A percentile compares a stretch with the other conserved stretches of the same genome.
These are phyloP conservation scores for Syngnathus scovelli DNA, from an alignment of 2,113 vertebrate species.

Conservation along the genomic window DNA sequence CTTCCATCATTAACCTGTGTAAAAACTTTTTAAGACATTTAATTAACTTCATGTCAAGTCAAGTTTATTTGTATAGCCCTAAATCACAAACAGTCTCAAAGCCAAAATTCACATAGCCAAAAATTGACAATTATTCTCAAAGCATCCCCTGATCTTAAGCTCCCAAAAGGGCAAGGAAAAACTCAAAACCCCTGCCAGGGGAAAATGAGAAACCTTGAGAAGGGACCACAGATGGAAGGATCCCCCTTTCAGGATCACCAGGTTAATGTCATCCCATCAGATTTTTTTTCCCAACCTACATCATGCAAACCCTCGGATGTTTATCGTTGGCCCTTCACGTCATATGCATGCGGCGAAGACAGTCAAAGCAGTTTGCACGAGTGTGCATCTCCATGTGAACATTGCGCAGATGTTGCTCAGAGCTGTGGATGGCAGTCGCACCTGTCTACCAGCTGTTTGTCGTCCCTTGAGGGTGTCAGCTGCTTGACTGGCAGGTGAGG, in stretches of 20 bases:
- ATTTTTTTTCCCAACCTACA: neutral
- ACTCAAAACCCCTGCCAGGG: too few species aligned
- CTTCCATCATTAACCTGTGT: neutral
- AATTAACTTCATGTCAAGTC: too few species aligned
- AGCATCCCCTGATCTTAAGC: too few species aligned
- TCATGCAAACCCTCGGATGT: neutral
- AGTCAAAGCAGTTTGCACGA: conserved; percentile 8
- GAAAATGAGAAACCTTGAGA: too few species aligned
- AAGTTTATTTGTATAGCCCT: too few species aligned
- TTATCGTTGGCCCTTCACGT: conserved; percentile 25
- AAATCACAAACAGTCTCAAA: too few species aligned
- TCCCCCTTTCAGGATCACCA: too few species aligned
- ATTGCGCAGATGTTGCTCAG: conserved; percentile 42
- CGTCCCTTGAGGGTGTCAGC: conserved; percentile 53
- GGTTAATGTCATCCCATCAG: too few species aligned
- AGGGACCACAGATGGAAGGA: too few species aligned
- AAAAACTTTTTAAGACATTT: neutral
- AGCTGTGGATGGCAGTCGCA: conserved; percentile 47
- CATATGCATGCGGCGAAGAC: conserved; percentile 8
- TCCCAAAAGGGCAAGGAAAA: too few species aligned
- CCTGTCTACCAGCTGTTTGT: conserved; percentile 67
- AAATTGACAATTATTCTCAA: too few species aligned
- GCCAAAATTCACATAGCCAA: too few species aligned
- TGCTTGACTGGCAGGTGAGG: conserved; percentile 66
- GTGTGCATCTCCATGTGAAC: conserved; percentile 20